Evolutionary conservation across 1,140 invertebrate species (phyloP).

Genomic region (Drosophila willistoni): DNA sequence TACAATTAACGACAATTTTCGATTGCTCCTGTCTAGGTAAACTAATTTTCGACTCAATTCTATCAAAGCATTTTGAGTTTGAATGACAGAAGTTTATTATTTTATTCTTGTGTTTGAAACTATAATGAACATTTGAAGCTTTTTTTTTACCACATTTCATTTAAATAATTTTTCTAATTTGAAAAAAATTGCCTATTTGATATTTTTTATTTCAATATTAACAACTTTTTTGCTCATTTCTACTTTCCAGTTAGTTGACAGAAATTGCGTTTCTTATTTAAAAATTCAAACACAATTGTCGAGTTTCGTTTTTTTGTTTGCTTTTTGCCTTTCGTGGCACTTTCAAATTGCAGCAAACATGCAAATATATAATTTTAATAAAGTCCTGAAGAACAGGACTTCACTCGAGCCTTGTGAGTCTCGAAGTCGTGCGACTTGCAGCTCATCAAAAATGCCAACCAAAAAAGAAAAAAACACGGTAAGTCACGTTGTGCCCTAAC

Average conservation of each 20-base stretch:
- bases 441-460: constrained; percentile 74
- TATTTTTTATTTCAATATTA: neutral
- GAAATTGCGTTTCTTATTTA: constrained; percentile 68
- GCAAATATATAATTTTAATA: constrained; percentile 81
- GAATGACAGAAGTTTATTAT: too few relatives aligned
- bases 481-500: neutral
- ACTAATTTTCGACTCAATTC: too few relatives aligned
- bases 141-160: too few relatives aligned
- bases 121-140: too few relatives aligned
- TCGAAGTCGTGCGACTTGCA: constrained; percentile 28
- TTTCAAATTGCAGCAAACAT: constrained; percentile 75
- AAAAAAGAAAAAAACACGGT: constrained; percentile 15
- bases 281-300: constrained; percentile 69
- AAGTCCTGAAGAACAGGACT: constrained; percentile 51
- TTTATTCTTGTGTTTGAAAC: too few relatives aligned
- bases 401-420: neutral
- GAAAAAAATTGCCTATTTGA: neutral
- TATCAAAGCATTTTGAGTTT: too few relatives aligned
- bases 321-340: constrained; percentile 39
- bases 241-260: constrained; percentile 37
- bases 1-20: too few relatives aligned
- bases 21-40: too few relatives aligned
- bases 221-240: neutral
- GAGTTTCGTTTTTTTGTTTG: constrained; percentile 26
- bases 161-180: too few relatives aligned